A percentile compares a stretch with the other conserved stretches of the same genome.
These are phyloP conservation scores for Prolemur simus DNA, from an alignment of 2,113 vertebrate genomes.

Conservation along the genomic window DNA sequence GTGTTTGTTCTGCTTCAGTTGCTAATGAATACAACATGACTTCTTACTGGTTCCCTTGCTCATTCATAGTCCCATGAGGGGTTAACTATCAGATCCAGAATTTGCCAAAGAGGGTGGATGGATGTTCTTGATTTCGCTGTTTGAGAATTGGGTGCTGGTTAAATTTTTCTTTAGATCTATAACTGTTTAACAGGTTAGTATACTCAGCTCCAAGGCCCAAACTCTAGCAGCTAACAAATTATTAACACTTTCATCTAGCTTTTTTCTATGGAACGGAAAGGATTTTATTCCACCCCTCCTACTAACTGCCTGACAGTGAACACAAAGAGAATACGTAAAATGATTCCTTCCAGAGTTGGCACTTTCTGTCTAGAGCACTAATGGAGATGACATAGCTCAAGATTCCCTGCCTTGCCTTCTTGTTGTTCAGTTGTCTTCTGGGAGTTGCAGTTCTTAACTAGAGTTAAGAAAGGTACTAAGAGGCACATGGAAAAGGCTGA, in stretches of 20 bases:
- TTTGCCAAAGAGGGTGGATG: background rate
- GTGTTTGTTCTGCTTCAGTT: background rate
- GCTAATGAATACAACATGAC: background rate
- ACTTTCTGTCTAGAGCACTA: background rate
- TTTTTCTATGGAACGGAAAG: background rate
- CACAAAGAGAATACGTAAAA: background rate
- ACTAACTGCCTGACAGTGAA: background rate
- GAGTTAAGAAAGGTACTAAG: background rate
- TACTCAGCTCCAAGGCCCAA: background rate
- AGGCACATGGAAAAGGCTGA: background rate
- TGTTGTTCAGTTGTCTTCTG: background rate
- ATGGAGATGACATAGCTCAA: background rate
- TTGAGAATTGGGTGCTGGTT: background rate
- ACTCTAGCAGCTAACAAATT: background rate
- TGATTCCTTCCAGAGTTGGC: background rate
- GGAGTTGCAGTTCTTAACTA: background rate
- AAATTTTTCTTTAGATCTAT: background rate
- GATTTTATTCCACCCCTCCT: background rate
- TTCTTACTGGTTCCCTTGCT: background rate
- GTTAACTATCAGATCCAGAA: background rate
- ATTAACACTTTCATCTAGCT: background rate
- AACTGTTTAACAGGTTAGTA: background rate
- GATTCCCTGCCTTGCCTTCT: background rate
- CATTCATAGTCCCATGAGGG: background rate
- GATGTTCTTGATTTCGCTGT: background rate